Percentiles rank a stretch among this genome's conserved stretches.
phyloP scores from a whole-genome alignment of 2,797 vertebrate genomes.

The Tenualosa ilisha region DNA sequence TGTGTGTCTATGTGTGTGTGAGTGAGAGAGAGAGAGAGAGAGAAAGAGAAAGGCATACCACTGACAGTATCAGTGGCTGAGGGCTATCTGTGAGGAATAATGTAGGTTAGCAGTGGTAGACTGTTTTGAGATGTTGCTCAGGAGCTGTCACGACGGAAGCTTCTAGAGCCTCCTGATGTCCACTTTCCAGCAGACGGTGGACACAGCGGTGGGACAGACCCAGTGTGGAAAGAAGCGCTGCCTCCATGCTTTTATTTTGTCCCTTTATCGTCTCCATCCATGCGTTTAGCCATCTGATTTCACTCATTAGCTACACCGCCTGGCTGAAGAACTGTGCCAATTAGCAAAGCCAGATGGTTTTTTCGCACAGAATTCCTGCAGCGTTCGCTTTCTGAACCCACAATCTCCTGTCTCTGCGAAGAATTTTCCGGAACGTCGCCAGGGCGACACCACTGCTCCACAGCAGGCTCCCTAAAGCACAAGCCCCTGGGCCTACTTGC shows the following conservation, averaged over 20 bases:
- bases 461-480: background rate
- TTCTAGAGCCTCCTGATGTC: background rate
- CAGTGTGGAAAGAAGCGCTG: background rate
- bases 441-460: background rate
- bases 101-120: background rate
- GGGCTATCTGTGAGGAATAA: background rate
- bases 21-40: too few relatives aligned
- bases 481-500: background rate
- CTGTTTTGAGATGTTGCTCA: background rate
- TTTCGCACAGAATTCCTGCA: background rate
- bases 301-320: constrained; percentile 16
- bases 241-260: background rate
- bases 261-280: background rate
- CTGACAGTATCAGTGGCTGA: background rate
- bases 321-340: constrained; percentile 26
- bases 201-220: background rate
- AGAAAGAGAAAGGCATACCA: background rate
- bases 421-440: background rate
- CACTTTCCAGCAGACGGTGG: background rate
- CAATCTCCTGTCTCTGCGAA: background rate
- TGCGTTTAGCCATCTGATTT: constrained; percentile 15
- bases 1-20: too few relatives aligned
- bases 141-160: background rate
- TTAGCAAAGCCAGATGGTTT: constrained; percentile 17
- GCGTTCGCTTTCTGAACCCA: background rate